Conservation (phyloP, 2,113 vertebrate genomes). For the Anolis carolinensis region DNA sequence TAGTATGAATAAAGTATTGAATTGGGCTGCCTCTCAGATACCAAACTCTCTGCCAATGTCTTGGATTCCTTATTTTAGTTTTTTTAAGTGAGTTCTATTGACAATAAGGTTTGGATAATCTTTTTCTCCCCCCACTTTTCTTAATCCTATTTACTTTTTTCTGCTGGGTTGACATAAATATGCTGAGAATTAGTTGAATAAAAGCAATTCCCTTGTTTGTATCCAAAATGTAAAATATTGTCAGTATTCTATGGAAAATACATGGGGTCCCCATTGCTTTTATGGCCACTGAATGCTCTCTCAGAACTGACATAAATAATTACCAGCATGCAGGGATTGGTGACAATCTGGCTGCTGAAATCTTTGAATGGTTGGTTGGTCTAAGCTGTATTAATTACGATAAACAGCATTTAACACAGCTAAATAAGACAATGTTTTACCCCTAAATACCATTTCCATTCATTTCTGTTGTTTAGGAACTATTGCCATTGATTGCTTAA, state of each 20-base stretch:
- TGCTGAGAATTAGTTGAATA: background rate
- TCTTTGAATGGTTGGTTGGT: constrained; percentile 58
- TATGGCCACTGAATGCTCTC: background rate
- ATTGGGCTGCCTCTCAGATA: background rate
- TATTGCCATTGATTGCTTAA: constrained; percentile 60
- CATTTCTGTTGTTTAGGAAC: constrained; percentile 53
- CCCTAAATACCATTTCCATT: constrained; percentile 55
- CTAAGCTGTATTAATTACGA: constrained; percentile 56
- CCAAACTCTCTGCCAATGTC: background rate
- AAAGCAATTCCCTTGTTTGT: constrained; percentile 11
- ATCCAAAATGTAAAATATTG: constrained; percentile 17
- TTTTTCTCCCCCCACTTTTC: background rate
- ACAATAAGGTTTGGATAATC: background rate
- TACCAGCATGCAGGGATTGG: constrained; percentile 1
- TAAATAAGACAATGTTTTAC: constrained; percentile 63
- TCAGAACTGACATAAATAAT: constrained; percentile 37
- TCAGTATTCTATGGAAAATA: background rate
- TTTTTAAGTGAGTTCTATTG: background rate
- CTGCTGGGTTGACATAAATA: background rate
- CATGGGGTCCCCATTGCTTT: constrained; percentile 19
- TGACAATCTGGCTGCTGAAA: constrained; percentile 32
- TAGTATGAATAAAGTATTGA: background rate
- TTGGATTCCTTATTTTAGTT: background rate
- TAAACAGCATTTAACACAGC: constrained; percentile 53
- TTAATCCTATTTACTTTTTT: background rate